Evolutionary conservation across 64 coral and sea anemone genomes (phyloP), one percentile per base, ranked within the genome.

Genomic region (Catalaphyllia jardinei): DNA sequence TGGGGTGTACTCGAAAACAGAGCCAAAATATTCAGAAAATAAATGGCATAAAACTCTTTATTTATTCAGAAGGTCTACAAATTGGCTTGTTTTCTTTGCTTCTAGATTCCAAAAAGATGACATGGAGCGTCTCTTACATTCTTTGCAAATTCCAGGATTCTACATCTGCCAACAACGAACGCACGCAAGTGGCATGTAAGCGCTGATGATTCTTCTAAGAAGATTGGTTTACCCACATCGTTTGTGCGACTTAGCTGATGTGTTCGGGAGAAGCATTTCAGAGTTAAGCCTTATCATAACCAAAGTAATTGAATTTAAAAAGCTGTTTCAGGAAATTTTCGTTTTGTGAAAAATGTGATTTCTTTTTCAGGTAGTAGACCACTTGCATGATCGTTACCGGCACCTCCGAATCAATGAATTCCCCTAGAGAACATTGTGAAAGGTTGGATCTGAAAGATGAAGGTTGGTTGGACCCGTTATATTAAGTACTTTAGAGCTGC

Each of bases 401-500:
- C 33, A 35, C 33, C 33, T 35, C n/a, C n/a, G n/a, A n/a, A n/a
- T 60, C 42, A 0, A 74, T 1, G 25, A 22, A 29, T 18, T 59
- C 57, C 29, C 12, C 75, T 25, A 1, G 64, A 28, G 60, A 49
- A 1, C 51, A 67, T 15, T 28, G 7, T 38, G 18, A 71, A 16
- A 74, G 79, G 63, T 38, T 86, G 24, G 87, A 93, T 67, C 55
- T 93, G 9, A 39, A 76, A 52, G 79, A 93, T 18, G 71, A 64
- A 22, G 86, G 67, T 15, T 61, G 29, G 29, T 83, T 54, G 92
- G 87, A 14, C 49, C 71, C 35, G 87, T 93, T 8, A 89, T 93
- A 93, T 22, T 93, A 83, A 75, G 11, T 93, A 77, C 62, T 76
- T 93, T 20, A 83, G 87, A 76, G 72, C 87, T 35, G 86, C 31